phyloP scores from a whole-genome alignment of 1,140 invertebrate species.

The Drosophila melanica region DNA sequence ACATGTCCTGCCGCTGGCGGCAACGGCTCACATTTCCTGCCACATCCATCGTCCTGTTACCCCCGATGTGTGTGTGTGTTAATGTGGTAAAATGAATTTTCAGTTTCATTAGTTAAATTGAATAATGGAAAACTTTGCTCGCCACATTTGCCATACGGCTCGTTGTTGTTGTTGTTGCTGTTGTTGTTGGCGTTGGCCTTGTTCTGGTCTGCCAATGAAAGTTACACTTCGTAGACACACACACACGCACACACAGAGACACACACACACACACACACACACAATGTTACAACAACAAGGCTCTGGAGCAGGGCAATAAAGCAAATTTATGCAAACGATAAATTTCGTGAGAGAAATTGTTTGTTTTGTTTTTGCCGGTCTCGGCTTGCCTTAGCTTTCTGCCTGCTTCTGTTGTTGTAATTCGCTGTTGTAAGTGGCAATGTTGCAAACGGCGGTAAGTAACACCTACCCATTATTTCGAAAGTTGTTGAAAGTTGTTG shows the following conservation, averaged over 20 bases:
- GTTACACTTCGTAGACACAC: constrained; percentile 69
- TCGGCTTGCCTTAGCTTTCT: constrained; percentile 9
- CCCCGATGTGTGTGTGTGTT: constrained; percentile 55
- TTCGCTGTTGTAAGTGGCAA: constrained; percentile 34
- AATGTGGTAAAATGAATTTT: constrained; percentile 84
- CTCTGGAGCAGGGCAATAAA: constrained; percentile 70
- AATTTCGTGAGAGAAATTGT: constrained; percentile 78
- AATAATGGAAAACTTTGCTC: constrained; percentile 83
- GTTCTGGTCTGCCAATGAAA: constrained; percentile 67
- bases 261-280: constrained; percentile 16
- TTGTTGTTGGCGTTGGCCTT: constrained; percentile 49
- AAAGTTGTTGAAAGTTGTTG: constrained; percentile 24
- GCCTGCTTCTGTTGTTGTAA: constrained; percentile 20
- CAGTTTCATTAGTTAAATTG: constrained; percentile 84
- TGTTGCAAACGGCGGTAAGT: constrained; percentile 63
- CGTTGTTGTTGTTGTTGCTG: constrained; percentile 46
- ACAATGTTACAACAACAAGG: constrained; percentile 37
- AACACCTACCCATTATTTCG: constrained; percentile 55
- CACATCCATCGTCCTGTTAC: constrained; percentile 36
- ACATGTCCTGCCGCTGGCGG: constrained; percentile 62
- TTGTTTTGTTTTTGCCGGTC: constrained; percentile 71
- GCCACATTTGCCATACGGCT: constrained; percentile 62
- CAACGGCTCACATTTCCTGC: constrained; percentile 62
- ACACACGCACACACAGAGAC: constrained; percentile 29
- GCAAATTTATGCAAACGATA: constrained; percentile 84